A percentile compares a stretch with the other conserved stretches of the same genome.
Conservation (phyloP, 1,140 invertebrate species). For the Drosophila elegans region DNA sequence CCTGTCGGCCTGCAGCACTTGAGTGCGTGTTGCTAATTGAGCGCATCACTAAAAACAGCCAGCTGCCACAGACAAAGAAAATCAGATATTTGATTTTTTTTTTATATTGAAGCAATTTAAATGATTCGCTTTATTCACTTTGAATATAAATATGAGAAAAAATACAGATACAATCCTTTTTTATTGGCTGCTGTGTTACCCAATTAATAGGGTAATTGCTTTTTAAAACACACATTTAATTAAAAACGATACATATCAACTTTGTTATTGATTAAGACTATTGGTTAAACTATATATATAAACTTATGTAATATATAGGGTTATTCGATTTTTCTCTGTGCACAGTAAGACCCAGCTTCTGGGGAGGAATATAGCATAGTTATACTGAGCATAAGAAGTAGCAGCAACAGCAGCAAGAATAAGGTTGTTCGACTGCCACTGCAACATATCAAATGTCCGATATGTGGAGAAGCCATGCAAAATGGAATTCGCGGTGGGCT, state of each 20-base stretch:
- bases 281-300: no score
- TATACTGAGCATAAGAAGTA: not conserved
- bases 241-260: no score
- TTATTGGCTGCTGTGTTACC: no score
- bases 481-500: conserved; percentile 57
- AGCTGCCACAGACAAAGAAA: conserved; percentile 13
- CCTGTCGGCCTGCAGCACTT: conserved; percentile 50
- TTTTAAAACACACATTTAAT: no score
- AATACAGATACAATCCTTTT: no score
- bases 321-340: not conserved
- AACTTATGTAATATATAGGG: no score
- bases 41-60: conserved; percentile 67
- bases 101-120: not conserved
- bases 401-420: conserved; percentile 1
- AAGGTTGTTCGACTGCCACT: conserved; percentile 35
- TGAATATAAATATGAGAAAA: no score
- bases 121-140: no score
- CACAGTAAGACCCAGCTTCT: not conserved
- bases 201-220: no score
- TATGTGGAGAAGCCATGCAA: conserved; percentile 60
- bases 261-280: no score
- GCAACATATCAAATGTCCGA: conserved; percentile 60
- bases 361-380: not conserved
- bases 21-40: conserved; percentile 74
- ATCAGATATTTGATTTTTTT: not conserved